A percentile compares a stretch with the other conserved stretches of the same genome.
These are phyloP conservation scores for Lymantria dispar DNA, from an alignment of 2,888 invertebrate genomes.

Conservation along the genomic window DNA sequence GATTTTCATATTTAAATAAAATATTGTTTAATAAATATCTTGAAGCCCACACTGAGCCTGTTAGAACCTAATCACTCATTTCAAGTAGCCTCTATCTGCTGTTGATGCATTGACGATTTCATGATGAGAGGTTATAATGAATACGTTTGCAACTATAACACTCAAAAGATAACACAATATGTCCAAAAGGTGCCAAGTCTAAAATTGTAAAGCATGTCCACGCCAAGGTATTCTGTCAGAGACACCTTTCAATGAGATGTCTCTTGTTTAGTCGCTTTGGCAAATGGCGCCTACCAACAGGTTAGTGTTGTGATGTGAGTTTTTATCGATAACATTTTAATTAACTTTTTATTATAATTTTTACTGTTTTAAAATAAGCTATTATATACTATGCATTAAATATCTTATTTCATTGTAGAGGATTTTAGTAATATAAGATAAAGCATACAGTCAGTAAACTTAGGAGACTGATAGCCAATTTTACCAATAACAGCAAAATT, in stretches of 20 bases:
- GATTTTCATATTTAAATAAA: neutral
- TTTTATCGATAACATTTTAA: constrained; percentile 21
- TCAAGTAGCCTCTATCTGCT: neutral
- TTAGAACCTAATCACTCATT: neutral
- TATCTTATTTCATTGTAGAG: too few species aligned
- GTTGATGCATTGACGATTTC: neutral
- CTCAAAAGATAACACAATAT: constrained; percentile 7
- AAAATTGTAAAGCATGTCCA: constrained; percentile 47
- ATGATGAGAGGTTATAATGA: neutral
- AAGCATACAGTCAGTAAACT: too few species aligned
- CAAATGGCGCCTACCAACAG: constrained; percentile 59
- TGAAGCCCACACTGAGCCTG: neutral
- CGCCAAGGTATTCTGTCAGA: constrained; percentile 45
- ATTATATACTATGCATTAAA: too few species aligned
- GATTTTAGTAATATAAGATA: too few species aligned
- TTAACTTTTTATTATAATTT: too few species aligned
- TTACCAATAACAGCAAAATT: too few species aligned
- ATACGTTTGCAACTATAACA: neutral
- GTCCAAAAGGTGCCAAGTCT: constrained; percentile 50
- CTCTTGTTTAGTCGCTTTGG: constrained; percentile 58
- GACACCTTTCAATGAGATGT: constrained; percentile 55
- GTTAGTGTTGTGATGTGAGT: constrained; percentile 31
- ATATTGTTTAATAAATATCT: neutral
- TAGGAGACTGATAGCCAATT: too few species aligned
- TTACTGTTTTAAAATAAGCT: too few species aligned